Evolutionary conservation across 2,797 vertebrate genomes (phyloP).

Genomic region (Manis pentadactyla): DNA sequence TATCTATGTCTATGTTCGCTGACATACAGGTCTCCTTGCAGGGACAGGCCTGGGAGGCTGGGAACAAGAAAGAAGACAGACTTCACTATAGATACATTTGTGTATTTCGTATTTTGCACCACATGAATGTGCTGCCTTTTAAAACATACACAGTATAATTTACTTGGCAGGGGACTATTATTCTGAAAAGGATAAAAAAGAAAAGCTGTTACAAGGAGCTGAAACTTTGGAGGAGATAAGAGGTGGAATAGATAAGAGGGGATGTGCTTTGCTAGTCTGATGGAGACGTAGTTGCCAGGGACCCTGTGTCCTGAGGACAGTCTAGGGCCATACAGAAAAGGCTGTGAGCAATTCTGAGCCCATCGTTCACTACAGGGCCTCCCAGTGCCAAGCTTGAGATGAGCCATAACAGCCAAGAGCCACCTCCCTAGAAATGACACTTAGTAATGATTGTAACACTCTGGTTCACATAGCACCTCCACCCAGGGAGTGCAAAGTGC

Average conservation of each 20-base stretch:
- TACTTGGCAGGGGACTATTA: neutral
- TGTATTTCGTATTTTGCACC: neutral
- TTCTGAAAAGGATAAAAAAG: neutral
- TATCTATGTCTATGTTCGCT: neutral
- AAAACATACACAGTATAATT: neutral
- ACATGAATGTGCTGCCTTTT: neutral
- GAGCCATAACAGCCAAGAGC: neutral
- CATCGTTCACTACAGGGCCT: neutral
- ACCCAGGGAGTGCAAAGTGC: neutral
- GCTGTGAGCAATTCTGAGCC: neutral
- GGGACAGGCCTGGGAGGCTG: neutral
- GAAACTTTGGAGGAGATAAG: neutral
- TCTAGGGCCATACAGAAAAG: accelerated
- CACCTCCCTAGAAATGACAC: neutral
- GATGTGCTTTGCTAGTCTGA: neutral
- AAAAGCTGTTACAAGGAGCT: neutral
- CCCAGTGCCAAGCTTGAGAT: neutral
- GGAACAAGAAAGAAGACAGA: neutral
- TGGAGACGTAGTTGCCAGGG: neutral
- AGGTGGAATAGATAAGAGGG: neutral
- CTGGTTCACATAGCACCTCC: neutral
- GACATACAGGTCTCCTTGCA: neutral
- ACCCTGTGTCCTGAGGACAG: neutral
- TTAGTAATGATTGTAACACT: neutral
- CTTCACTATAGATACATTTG: neutral